Evolutionary conservation across 2,888 invertebrate genomes (phyloP).

Genomic region (Ophion ventricosus): DNA sequence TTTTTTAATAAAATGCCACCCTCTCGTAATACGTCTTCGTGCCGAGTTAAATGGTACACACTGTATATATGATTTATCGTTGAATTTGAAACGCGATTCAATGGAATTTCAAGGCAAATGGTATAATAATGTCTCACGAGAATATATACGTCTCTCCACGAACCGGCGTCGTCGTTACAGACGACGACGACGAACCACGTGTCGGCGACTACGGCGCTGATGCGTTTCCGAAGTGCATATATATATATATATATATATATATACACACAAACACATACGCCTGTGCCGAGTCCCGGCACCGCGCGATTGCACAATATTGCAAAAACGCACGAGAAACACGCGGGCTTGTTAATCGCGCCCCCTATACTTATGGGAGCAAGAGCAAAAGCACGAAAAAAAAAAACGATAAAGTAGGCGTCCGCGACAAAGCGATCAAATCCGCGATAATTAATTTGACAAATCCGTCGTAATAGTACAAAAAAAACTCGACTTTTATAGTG

Average conservation of each 20-base stretch:
- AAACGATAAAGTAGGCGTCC: too few relatives aligned
- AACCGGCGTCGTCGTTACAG: neutral
- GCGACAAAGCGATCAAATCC: too few relatives aligned
- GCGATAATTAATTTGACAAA: too few relatives aligned
- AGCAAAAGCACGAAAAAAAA: too few relatives aligned
- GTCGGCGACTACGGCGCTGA: neutral
- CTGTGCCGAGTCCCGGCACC: neutral
- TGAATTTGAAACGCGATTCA: conserved; percentile 5
- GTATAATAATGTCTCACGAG: neutral
- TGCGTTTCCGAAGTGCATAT: too few relatives aligned
- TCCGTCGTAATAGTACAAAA: too few relatives aligned
- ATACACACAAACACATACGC: too few relatives aligned
- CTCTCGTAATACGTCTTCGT: too few relatives aligned
- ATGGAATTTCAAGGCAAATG: conserved; percentile 9
- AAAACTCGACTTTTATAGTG: too few relatives aligned
- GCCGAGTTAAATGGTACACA: neutral
- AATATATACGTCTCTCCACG: neutral
- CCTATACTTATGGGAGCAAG: neutral
- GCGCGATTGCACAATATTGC: conserved; percentile 57
- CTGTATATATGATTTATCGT: neutral
- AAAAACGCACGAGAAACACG: conserved; percentile 40
- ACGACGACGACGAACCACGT: conserved; percentile 1
- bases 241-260: too few relatives aligned
- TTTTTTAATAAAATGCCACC: too few relatives aligned
- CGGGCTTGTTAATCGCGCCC: conserved; percentile 22